A percentile compares a stretch with the other conserved stretches of the same genome.
Evolutionary conservation across 2,113 vertebrate genomes (phyloP).

Genomic region (Lophochroa leadbeateri): DNA sequence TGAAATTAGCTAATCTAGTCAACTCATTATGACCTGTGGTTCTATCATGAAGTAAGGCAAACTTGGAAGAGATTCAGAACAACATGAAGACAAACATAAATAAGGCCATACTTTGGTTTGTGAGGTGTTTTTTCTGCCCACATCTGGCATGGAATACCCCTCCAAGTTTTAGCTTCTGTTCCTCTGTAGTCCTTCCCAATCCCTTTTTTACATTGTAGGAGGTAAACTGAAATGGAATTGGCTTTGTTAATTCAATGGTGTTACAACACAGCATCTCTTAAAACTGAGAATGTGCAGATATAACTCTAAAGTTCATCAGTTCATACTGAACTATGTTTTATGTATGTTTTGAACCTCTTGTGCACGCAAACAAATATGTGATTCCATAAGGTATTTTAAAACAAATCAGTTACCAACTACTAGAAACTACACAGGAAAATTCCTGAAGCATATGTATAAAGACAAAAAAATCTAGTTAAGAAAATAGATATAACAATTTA

Average conservation of each 20-base stretch:
- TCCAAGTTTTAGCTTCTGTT: conserved; percentile 75
- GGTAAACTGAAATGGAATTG: conserved; percentile 74
- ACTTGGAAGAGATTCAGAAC: not conserved
- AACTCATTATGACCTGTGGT: not conserved
- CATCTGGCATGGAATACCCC: conserved; percentile 79
- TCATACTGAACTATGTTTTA: not conserved
- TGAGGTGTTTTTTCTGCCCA: conserved; percentile 81
- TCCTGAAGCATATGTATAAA: not conserved
- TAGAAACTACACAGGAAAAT: not conserved
- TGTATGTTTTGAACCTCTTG: not conserved
- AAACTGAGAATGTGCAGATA: not conserved
- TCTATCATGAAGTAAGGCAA: not conserved
- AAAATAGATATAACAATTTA: not conserved
- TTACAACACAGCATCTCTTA: not conserved
- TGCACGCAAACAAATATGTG: not conserved
- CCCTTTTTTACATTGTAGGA: conserved; percentile 82
- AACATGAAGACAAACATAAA: not conserved
- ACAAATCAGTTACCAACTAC: not conserved
- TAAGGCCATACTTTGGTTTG: conserved; percentile 78
- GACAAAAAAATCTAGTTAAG: not conserved
- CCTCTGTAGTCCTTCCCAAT: conserved; percentile 86
- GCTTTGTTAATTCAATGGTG: not conserved
- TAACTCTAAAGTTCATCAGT: not conserved
- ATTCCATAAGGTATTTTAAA: not conserved
- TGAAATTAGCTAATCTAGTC: not conserved